Evolutionary conservation across 2,888 invertebrate genomes (phyloP), one percentile per base, ranked within the genome.

Genomic region (Acrocyrtus sp.): DNA sequence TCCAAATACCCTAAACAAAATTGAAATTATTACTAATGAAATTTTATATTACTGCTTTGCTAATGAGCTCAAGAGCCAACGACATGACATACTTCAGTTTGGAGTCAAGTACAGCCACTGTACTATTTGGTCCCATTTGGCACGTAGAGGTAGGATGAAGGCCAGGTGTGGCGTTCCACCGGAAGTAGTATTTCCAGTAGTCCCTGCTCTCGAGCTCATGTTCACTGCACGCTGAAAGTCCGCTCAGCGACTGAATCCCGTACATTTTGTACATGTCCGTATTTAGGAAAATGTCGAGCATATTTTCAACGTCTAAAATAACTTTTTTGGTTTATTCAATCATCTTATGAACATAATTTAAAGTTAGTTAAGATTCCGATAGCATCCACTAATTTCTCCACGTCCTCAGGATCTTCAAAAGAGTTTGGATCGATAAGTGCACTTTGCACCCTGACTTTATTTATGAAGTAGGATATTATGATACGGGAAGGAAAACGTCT

Each of bases 61-160:
- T 15, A 39, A 39, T 39, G 6, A 12, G 10, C 17, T 10, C n/a
- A 12, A 17, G 5, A n/a, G 8, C 22, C 4, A 17, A 29, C 10
- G n/a, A 29, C 17, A 51, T 26, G 26, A 53, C 24, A 1, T 62
- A 75, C 75, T 60, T 68, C 8, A 76, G 47, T 39, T 68, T 58
- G 0, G 73, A 73, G 34, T 76, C 76, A 3, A 76, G 69, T 0
- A 65, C 75, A n/a, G 68, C 72, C 15, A 73, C 73, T 0, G 58
- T 39, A 15, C 26, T 56, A 45, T 73, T 76, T 48, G 73, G 73
- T 2, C 73, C 76, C 76, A 76, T 76, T 34, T 72, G 45, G 27
- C 72, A 72, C 10, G 75, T 68, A 4, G 75, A 75, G 0, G 75
- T 75, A 24, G 75, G 61, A 48, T 75, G 72, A 27, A 62, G 26